Base-by-base conservation (phyloP, 2,113 vertebrate genomes). In the Mungos mungo region DNA sequence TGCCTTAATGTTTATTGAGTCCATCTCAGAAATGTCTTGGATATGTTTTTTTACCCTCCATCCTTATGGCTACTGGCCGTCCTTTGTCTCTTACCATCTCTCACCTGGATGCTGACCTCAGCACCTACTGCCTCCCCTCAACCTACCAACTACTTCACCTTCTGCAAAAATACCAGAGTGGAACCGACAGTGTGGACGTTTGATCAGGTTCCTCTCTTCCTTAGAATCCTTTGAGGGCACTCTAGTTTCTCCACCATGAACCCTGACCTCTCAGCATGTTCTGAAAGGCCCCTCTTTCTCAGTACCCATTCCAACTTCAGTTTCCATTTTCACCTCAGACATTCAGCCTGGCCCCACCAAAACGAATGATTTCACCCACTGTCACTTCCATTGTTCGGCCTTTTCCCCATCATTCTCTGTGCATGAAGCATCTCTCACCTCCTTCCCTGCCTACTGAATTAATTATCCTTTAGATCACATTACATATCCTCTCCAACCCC, bases 381-480 rank as follows among this genome's bases (percentile, higher is more conserved):
- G 33, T 27, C 33, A 16, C 76, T 60, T 86, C n/a, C 15, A 29
- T 27, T 45, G 11, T 41, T 80, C n/a, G 57, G 93, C 7, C 10
- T 81, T 72, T 69, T 33, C 60, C 10, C 12, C 57, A 41, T 41
- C 35, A 65, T 72, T 85, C 13, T 50, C 85, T 93, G 33, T 80
- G 63, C 45, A 33, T 1, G 27, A 41, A 66, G 66, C 23, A 14
- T 71, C 63, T 50, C 88, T 85, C 10, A 35, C 45, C 11, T 27
- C 23, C 71, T 84, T 60, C 72, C 41, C 31, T 29, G 54, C 38
- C n/a, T 81, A 60, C 21, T 54, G 86, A 96, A 66, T 88, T 81
- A 76, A 88, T 96, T 93, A 90, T 45, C 82, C 72, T 92, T 88
- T 50, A 35, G 57, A 33, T 81, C 41, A 76, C 47, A 85, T 84